Evolutionary conservation across 2,888 invertebrate genomes (phyloP).

Genomic region (Hemicrepidius hirtus): DNA sequence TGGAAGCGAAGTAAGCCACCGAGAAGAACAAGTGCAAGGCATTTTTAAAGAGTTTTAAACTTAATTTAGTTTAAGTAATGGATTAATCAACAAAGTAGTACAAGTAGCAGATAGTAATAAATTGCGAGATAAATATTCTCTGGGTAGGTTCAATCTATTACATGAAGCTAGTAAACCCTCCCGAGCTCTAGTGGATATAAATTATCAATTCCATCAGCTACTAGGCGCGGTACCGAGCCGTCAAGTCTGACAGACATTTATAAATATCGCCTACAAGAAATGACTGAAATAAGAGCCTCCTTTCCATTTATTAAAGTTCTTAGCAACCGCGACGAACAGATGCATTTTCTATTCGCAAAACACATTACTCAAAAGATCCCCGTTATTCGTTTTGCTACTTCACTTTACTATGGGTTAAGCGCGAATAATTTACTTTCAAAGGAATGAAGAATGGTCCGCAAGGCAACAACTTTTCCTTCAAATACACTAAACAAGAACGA

Average conservation of each 20-base stretch:
- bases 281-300: conserved; percentile 63
- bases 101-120: conserved; percentile 55
- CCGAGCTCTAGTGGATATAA: conserved; percentile 64
- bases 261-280: conserved; percentile 65
- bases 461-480: conserved; percentile 9
- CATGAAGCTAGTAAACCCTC: conserved; percentile 52
- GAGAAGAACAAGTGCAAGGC: conserved; percentile 12
- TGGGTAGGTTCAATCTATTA: conserved; percentile 59
- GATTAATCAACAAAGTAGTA: conserved; percentile 51
- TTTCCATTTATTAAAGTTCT: conserved; percentile 63
- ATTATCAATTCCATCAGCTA: conserved; percentile 67
- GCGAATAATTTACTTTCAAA: conserved; percentile 40
- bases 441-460: conserved; percentile 35
- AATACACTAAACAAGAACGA: conserved; percentile 12
- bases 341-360: conserved; percentile 50
- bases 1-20: background rate
- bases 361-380: conserved; percentile 46
- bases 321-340: conserved; percentile 51
- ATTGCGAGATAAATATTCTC: conserved; percentile 60
- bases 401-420: conserved; percentile 33
- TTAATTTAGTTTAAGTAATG: conserved; percentile 43
- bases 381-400: conserved; percentile 39
- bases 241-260: conserved; percentile 66
- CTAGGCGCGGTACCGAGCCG: conserved; percentile 64
- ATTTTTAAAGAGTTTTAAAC: conserved; percentile 23